Evolutionary conservation across 2,888 invertebrate genomes (phyloP).

Genomic region (Acleris sparsana): DNA sequence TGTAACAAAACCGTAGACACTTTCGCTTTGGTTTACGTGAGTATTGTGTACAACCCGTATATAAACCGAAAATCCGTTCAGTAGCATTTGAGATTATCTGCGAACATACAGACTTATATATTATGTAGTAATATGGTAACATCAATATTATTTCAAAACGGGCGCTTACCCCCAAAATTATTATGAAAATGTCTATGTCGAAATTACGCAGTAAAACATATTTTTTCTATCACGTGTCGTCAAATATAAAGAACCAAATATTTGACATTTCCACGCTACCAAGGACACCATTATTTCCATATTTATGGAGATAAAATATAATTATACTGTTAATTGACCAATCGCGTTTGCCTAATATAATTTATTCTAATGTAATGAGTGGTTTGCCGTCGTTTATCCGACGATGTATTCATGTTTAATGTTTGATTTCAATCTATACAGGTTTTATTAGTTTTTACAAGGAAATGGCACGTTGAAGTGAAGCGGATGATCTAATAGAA

Average conservation of each 20-base stretch:
- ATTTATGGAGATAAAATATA: constrained; percentile 12
- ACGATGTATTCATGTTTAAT: constrained; percentile 16
- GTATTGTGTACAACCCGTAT: too few relatives aligned
- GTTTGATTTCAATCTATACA: constrained; percentile 24
- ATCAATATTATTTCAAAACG: too few relatives aligned
- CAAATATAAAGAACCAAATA: constrained; percentile 7
- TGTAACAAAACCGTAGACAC: too few relatives aligned
- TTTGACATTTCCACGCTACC: constrained; percentile 25
- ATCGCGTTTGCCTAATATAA: constrained; percentile 19
- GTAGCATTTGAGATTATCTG: too few relatives aligned
- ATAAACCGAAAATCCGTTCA: too few relatives aligned
- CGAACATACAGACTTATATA: too few relatives aligned
- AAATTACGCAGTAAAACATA: not conserved
- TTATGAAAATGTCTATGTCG: not conserved
- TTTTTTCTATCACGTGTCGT: not conserved
- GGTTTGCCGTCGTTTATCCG: constrained; percentile 7
- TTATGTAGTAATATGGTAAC: too few relatives aligned
- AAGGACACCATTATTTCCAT: constrained; percentile 25
- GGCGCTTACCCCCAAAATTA: too few relatives aligned
- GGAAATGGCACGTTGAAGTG: constrained; percentile 3
- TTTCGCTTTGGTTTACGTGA: too few relatives aligned
- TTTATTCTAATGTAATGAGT: constrained; percentile 30
- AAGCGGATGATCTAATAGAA: constrained; percentile 7
- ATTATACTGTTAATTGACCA: constrained; percentile 28
- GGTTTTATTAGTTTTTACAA: constrained; percentile 14